phyloP scores from a whole-genome alignment of 1,140 invertebrate species.

The Hylaeus volcanicus region DNA sequence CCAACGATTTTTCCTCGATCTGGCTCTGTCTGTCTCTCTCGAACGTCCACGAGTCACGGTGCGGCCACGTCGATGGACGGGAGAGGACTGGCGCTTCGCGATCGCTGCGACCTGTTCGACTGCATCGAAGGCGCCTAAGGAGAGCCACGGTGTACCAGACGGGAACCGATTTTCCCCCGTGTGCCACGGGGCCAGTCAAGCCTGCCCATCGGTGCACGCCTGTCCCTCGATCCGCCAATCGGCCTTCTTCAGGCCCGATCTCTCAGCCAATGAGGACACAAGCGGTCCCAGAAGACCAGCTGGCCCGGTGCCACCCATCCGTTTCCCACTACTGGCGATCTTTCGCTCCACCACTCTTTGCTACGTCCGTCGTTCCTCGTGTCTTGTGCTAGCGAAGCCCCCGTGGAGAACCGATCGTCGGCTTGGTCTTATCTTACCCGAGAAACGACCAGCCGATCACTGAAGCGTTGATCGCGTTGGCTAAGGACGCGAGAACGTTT shows the following conservation, averaged over 20 bases:
- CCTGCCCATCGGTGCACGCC: constrained; percentile 59
- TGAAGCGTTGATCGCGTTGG: no score
- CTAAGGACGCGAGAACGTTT: no score
- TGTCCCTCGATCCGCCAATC: constrained; percentile 37
- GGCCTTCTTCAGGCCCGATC: not conserved
- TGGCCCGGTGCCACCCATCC: constrained; percentile 49
- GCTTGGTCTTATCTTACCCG: not conserved
- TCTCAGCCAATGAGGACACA: constrained; percentile 39
- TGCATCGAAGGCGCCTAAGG: constrained; percentile 61
- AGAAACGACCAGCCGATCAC: not conserved
- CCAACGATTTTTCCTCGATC: constrained; percentile 10
- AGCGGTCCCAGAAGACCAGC: constrained; percentile 5
- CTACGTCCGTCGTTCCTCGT: constrained; percentile 26
- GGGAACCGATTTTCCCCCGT: constrained; percentile 47
- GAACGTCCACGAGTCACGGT: constrained; percentile 67
- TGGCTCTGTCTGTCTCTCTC: constrained; percentile 54
- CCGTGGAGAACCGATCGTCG: constrained; percentile 5
- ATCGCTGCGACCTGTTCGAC: constrained; percentile 72
- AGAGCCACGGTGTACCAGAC: constrained; percentile 42
- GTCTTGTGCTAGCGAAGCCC: not conserved
- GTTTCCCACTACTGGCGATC: constrained; percentile 33
- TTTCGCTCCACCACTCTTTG: constrained; percentile 17
- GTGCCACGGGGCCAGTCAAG: constrained; percentile 37
- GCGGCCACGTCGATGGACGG: constrained; percentile 78
- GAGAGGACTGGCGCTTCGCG: constrained; percentile 76